A percentile compares a stretch with the other conserved stretches of the same genome.
phyloP scores from a whole-genome alignment of 2,888 invertebrate species.

The Dasypolia templi region DNA sequence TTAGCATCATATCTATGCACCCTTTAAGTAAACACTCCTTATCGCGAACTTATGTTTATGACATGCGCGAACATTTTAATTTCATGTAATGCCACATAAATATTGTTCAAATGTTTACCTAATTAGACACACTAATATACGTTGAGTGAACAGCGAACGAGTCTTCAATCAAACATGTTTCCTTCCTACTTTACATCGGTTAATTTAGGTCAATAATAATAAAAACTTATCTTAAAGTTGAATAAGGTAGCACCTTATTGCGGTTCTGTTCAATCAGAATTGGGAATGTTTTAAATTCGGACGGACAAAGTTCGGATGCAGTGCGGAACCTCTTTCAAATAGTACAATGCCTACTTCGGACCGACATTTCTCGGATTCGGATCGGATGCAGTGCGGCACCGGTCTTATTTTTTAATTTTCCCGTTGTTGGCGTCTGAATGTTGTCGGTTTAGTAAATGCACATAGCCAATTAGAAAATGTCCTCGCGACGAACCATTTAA shows the following conservation, averaged over 20 bases:
- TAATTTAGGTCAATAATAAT: not conserved
- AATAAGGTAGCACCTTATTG: not conserved
- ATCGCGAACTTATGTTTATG: constrained; percentile 25
- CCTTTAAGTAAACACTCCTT: constrained; percentile 27
- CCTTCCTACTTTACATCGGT: constrained; percentile 13
- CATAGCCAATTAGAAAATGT: not conserved
- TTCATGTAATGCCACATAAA: constrained; percentile 43
- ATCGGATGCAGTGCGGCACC: too few relatives aligned
- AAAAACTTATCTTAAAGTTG: constrained; percentile 17
- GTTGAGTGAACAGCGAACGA: constrained; percentile 16
- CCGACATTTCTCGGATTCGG: too few relatives aligned
- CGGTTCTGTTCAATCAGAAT: too few relatives aligned
- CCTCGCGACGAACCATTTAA: not conserved
- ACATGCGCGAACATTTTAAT: constrained; percentile 38
- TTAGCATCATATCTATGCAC: not conserved
- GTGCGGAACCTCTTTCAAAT: too few relatives aligned
- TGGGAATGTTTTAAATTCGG: too few relatives aligned
- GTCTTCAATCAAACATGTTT: constrained; percentile 34
- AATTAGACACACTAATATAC: constrained; percentile 10
- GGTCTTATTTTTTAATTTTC: too few relatives aligned
- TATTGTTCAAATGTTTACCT: constrained; percentile 44
- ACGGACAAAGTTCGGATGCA: too few relatives aligned
- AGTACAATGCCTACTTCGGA: too few relatives aligned
- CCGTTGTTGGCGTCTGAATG: too few relatives aligned
- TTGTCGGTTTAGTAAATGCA: not conserved